These are phyloP conservation scores for Timandra comae DNA, from an alignment of 2,888 invertebrate genomes.

Conservation along the genomic window DNA sequence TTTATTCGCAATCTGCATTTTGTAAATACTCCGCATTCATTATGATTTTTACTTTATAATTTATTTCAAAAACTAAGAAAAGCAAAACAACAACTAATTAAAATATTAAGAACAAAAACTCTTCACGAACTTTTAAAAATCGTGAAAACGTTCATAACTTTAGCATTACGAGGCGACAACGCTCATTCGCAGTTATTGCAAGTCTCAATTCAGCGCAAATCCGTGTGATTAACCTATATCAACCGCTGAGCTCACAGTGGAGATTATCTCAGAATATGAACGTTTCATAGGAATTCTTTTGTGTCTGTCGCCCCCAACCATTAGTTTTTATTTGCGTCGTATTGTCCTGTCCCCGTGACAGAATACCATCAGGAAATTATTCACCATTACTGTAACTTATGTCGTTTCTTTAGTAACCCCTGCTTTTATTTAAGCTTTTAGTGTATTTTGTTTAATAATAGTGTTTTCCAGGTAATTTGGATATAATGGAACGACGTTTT, in stretches of 20 bases:
- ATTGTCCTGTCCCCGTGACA: slow-evolving; percentile 43
- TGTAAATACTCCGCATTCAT: too few species aligned
- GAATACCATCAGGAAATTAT: slow-evolving; percentile 39
- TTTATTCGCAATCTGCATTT: too few species aligned
- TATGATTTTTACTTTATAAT: neutral
- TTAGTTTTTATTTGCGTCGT: slow-evolving; percentile 60
- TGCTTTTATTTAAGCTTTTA: too few species aligned
- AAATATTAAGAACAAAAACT: neutral
- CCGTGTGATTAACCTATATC: slow-evolving; percentile 36
- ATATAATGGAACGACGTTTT: too few species aligned
- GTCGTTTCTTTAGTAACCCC: too few species aligned
- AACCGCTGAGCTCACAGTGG: slow-evolving; percentile 14
- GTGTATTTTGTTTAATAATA: too few species aligned
- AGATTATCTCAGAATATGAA: slow-evolving; percentile 31
- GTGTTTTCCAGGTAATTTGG: too few species aligned
- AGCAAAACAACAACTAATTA: too few species aligned
- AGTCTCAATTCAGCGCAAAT: slow-evolving; percentile 26
- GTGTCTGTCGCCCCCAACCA: slow-evolving; percentile 42
- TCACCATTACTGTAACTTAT: slow-evolving; percentile 11
- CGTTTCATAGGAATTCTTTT: slow-evolving; percentile 25
- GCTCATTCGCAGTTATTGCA: slow-evolving; percentile 29
- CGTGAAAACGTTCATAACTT: slow-evolving; percentile 23
- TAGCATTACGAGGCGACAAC: slow-evolving; percentile 21
- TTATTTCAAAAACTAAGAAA: neutral
- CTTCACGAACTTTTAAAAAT: slow-evolving; percentile 4